Evolutionary conservation across 2,113 vertebrate genomes (phyloP), one percentile per base, ranked within the genome.

Genomic region (Cheirogaleus medius): DNA sequence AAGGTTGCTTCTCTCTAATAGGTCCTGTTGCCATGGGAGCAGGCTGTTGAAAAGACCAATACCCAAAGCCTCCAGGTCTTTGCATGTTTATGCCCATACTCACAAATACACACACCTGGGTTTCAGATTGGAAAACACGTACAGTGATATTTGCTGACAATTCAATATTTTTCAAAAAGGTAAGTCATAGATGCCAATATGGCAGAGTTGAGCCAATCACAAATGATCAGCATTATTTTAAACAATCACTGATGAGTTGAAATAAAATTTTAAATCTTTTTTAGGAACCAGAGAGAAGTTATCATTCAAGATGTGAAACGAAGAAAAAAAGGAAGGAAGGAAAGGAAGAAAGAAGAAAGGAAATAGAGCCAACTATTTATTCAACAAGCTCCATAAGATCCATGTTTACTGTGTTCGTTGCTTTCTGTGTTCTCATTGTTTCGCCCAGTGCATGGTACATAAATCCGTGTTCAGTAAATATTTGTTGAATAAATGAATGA

Each of bases 1-100:
- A 98, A 98, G 99, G 80, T 97, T 96, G 97, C 96, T 98, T 97
- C 98, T 98, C 93, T 96, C 97, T 98, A 98, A 98, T 97, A 98
- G 98, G 63, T 83, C 97, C 95, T 90, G 97, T 98, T 98, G 98
- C 98, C 97, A 98, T 98, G 97, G 98, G 94, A 98, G 94, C 97
- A 94, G 97, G 94, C 89, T 98, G 96, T 97, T 98, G 98, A 99
- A 98, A 98, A 98, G 98, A 98, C 93, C 89, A 91, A 95, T 96
- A 87, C 89, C 96, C 88, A 95, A 0, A 92, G 97, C 97, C 97
- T 98, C 97, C 96, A 94, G 83, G 96, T 96, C 97, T 98, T 97
- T 98, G 95, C 94, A 9, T 95, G 88, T 97, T 97, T 97, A 95
- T 95, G 94, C 97, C 95, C 76, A 64, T 66, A 95, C 71, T 96